Evolutionary conservation across 2,888 invertebrate species (phyloP).

Genomic region (Coelopa pilipes): DNA sequence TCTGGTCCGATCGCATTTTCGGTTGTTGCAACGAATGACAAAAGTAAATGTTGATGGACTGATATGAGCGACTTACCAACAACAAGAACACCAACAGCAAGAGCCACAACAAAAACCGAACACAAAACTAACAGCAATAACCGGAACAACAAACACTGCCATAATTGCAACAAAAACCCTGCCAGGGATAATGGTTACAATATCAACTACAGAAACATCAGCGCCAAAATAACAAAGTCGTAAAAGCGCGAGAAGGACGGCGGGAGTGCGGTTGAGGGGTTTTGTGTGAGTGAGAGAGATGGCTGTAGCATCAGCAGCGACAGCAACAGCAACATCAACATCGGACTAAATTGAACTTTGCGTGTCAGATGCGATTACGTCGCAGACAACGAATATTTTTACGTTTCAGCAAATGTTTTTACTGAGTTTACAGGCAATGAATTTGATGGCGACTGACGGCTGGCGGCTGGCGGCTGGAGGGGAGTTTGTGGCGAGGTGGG

Average conservation of each 20-base stretch:
- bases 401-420: not conserved
- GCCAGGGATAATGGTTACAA: no score
- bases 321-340: constrained; percentile 31
- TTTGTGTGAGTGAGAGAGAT: not conserved
- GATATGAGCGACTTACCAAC: not conserved
- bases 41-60: constrained; percentile 2
- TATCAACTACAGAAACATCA: not conserved
- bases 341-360: constrained; percentile 45
- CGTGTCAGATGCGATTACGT: constrained; percentile 58
- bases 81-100: not conserved
- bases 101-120: no score
- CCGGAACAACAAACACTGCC: no score
- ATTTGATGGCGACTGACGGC: no score
- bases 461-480: no score
- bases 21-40: not conserved
- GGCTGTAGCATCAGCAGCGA: constrained; percentile 33
- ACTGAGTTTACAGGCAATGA: not conserved
- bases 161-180: no score
- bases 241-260: not conserved
- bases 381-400: constrained; percentile 9
- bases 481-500: no score
- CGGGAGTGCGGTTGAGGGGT: constrained; percentile 1
- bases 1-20: not conserved
- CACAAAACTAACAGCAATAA: no score
- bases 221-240: not conserved